Base-by-base conservation (phyloP, 1,140 invertebrate species). In the Trachelipus rathkii region DNA sequence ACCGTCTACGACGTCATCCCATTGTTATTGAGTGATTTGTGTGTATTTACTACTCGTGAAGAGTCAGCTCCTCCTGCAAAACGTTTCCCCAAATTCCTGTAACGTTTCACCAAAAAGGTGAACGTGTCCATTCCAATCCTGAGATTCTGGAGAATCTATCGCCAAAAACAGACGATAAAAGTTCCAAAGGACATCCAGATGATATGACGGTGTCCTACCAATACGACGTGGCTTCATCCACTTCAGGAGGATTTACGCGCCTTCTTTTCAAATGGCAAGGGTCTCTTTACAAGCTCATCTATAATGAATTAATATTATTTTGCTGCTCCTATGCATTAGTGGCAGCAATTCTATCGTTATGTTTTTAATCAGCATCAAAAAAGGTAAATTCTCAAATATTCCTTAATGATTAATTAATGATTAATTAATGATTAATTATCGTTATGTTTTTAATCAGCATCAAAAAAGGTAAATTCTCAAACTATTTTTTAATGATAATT, bases 201-300 rank as follows among this genome's bases (percentile, higher is more conserved):
- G 77, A 68, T 70, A 92, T 92, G 91, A 92, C 91, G 72, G 90
- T 92, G 71, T 90, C 89, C 75, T 92, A 92, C 83, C 91, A 92
- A 81, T 90, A 90, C 79, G 89, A 91, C 81, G 90, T 92, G 76
- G 90, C 90, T 15, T 91, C 89, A 67, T 90, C 91, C 50, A 90
- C 89, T 50, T 89, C 89, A 71, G 89, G 89, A 72, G 90, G 90
- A 23, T 92, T 92, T 84, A 89, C 90, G 44, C 86, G 89, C 71
- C 86, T 92, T 8, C 84, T 92, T 9, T 89, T 90, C 84, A 89
- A 91, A 86, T 93, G 92, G 92, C 86, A 87, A 79, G 92, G 92
- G 44, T 91, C 90, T 78, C 86, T 93, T 8, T 93, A 92, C 86
- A 93, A 93, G 81, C 86, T 92, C 10, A 89, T 93, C 74, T 92